Evolutionary conservation across 2,113 vertebrate species (phyloP).

Genomic region (Melanotaenia duboulayi): DNA sequence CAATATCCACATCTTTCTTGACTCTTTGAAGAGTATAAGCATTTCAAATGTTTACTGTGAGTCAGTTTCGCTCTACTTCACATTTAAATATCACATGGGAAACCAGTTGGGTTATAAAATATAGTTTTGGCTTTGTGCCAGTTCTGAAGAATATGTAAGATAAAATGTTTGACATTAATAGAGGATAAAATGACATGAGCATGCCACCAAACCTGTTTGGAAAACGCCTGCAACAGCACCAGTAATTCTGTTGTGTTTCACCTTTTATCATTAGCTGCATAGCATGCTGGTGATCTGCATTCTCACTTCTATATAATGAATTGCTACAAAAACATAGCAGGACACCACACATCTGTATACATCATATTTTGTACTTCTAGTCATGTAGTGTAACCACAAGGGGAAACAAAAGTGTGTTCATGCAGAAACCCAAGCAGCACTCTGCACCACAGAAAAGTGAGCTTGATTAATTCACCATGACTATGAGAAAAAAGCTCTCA

Average conservation of each 20-base stretch:
- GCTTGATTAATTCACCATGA: slow-evolving; percentile 51
- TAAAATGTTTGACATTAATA: slow-evolving; percentile 30
- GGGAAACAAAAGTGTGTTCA: slow-evolving; percentile 21
- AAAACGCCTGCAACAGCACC: slow-evolving; percentile 31
- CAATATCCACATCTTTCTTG: slow-evolving; percentile 19
- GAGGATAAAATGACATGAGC: slow-evolving; percentile 32
- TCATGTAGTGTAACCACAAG: slow-evolving; percentile 9
- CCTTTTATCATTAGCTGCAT: slow-evolving; percentile 31
- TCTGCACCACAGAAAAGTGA: slow-evolving; percentile 30
- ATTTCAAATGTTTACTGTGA: slow-evolving; percentile 62
- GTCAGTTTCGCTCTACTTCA: slow-evolving; percentile 38
- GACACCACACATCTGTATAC: not conserved
- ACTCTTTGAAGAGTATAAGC: slow-evolving; percentile 44
- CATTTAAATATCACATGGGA: slow-evolving; percentile 61
- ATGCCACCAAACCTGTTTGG: slow-evolving; percentile 22
- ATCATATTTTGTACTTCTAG: not conserved
- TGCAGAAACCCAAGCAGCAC: slow-evolving; percentile 23
- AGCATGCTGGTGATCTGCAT: not conserved
- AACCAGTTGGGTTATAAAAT: slow-evolving; percentile 57
- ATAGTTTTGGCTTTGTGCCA: slow-evolving; percentile 52
- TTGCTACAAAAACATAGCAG: slow-evolving; percentile 8
- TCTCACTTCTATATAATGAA: slow-evolving; percentile 9
- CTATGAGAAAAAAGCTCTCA: slow-evolving; percentile 49
- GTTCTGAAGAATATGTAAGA: slow-evolving; percentile 27
- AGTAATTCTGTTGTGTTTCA: slow-evolving; percentile 33